These are phyloP conservation scores for Anaspis maculata DNA, from an alignment of 2,888 invertebrate genomes.

Conservation along the genomic window DNA sequence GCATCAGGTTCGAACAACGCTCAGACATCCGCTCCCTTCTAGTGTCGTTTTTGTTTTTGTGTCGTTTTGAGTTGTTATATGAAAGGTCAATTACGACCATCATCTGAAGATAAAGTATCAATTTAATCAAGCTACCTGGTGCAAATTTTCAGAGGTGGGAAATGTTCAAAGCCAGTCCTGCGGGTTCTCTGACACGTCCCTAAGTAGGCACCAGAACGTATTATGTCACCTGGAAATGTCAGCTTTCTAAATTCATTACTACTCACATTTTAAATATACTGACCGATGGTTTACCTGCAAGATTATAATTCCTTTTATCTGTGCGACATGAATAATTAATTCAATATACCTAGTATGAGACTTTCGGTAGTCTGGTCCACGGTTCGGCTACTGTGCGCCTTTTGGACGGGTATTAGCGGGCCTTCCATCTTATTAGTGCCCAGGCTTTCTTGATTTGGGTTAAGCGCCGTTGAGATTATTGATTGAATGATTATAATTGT, in stretches of 20 bases:
- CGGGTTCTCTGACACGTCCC: conserved; percentile 1
- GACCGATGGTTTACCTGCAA: conserved; percentile 8
- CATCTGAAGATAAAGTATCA: too few relatives aligned
- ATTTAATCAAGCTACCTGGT: too few relatives aligned
- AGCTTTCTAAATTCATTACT: conserved; percentile 4
- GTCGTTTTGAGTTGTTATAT: too few relatives aligned
- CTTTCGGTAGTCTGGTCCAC: conserved; percentile 3
- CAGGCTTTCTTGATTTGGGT: conserved; percentile 3
- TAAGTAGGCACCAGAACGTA: conserved; percentile 1
- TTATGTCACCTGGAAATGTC: conserved; percentile 2
- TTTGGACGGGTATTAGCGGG: conserved; percentile 7
- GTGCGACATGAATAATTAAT: too few relatives aligned
- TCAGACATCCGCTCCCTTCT: too few relatives aligned
- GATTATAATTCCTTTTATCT: too few relatives aligned
- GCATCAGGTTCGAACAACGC: neutral
- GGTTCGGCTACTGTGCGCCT: conserved; percentile 12
- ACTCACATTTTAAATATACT: conserved; percentile 8
- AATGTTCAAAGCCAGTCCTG: too few relatives aligned
- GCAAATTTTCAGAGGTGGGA: too few relatives aligned
- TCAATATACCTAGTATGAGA: conserved; percentile 5
- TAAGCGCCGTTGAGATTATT: conserved; percentile 12
- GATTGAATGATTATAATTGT: conserved; percentile 14
- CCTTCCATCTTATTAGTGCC: conserved; percentile 9
- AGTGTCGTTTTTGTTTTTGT: too few relatives aligned
- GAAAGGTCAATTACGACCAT: too few relatives aligned